Evolutionary conservation across 2,113 vertebrate species (phyloP).

Genomic region (Vimba vimba): DNA sequence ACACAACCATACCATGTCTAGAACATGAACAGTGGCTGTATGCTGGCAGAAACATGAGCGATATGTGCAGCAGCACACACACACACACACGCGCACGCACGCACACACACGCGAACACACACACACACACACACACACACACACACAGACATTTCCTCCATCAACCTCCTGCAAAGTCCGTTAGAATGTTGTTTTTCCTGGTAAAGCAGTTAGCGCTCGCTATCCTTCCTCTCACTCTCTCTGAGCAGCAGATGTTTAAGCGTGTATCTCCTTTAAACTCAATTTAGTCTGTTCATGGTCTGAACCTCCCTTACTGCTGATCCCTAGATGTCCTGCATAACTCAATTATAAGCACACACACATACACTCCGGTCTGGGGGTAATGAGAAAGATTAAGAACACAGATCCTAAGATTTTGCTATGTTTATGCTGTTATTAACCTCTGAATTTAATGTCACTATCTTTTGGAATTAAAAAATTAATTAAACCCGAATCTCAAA

Average conservation of each 20-base stretch:
- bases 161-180: conserved; percentile 47
- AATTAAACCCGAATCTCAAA: neutral
- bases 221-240: conserved; percentile 28
- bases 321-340: conserved; percentile 55
- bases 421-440: neutral
- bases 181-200: conserved; percentile 46
- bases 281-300: conserved; percentile 46
- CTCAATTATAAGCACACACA: conserved; percentile 54
- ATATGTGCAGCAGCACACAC: conserved; percentile 48
- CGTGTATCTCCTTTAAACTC: conserved; percentile 54
- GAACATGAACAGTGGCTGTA: conserved; percentile 20
- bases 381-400: conserved; percentile 6
- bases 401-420: neutral
- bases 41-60: conserved; percentile 21
- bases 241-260: conserved; percentile 58
- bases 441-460: neutral
- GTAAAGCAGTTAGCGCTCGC: conserved; percentile 47
- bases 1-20: conserved; percentile 40
- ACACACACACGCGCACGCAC: conserved; percentile 50
- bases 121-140: conserved; percentile 52
- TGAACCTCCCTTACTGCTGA: conserved; percentile 48
- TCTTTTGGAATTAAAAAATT: neutral
- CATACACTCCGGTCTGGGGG: conserved; percentile 7
- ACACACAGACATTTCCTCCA: conserved; percentile 59
- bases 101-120: conserved; percentile 50